Evolutionary conservation across 2,888 invertebrate genomes (phyloP).

Genomic region (Xanthia icteritia): DNA sequence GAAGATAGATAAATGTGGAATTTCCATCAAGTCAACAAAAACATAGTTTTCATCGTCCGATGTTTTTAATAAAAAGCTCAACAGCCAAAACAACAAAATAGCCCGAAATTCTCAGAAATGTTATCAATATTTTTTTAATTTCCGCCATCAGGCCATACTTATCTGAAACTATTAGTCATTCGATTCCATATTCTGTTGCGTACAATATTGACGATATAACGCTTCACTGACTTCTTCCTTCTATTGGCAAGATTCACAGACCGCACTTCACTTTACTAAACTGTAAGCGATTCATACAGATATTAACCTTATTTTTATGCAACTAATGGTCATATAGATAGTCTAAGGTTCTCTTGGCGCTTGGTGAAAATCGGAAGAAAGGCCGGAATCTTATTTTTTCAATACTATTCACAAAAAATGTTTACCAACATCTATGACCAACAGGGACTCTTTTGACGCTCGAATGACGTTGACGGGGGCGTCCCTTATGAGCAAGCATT

Average conservation of each 20-base stretch:
- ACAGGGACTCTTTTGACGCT: no score
- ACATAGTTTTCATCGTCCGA: no score
- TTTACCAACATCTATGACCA: no score
- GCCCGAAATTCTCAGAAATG: conserved; percentile 29
- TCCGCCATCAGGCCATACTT: conserved; percentile 30
- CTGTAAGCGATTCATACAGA: background rate
- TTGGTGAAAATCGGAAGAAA: background rate
- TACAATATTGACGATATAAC: conserved; percentile 2
- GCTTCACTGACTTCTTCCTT: background rate
- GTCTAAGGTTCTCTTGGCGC: background rate
- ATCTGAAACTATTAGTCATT: conserved; percentile 42
- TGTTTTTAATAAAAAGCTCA: no score
- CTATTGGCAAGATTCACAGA: background rate
- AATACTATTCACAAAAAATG: no score
- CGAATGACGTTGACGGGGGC: no score
- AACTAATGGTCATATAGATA: background rate
- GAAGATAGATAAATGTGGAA: no score
- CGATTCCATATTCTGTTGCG: conserved; percentile 11
- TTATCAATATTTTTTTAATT: conserved; percentile 32
- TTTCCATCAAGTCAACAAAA: no score
- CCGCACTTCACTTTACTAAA: background rate
- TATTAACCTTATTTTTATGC: background rate
- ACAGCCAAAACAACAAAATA: conserved; percentile 8
- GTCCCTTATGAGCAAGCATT: no score
- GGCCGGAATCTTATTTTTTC: background rate